Percentiles rank a stretch among this genome's conserved stretches.
phyloP scores from a whole-genome alignment of 2,888 invertebrate genomes.

The Caprella mutica region DNA sequence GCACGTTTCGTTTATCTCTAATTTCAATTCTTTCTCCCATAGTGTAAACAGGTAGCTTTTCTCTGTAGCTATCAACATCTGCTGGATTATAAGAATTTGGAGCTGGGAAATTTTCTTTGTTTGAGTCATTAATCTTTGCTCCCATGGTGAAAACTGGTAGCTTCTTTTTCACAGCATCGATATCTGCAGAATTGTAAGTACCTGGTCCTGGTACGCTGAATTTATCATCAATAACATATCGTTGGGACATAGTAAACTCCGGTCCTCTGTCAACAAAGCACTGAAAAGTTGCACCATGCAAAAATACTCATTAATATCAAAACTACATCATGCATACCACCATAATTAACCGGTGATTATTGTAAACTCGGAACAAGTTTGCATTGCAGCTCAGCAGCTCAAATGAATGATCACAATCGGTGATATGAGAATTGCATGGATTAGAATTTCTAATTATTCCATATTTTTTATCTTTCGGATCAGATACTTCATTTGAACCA shows the following conservation, averaged over 20 bases:
- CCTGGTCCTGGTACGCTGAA: conserved; percentile 29
- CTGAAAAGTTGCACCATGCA: too few species aligned
- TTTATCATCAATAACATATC: conserved; percentile 13
- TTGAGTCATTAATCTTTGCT: conserved; percentile 17
- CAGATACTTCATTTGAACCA: too few species aligned
- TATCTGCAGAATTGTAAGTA: conserved; percentile 17
- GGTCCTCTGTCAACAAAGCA: conserved; percentile 17
- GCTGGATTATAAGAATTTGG: conserved; percentile 17
- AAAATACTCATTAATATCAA: too few species aligned
- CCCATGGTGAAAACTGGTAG: conserved; percentile 21
- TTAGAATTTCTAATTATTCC: too few species aligned
- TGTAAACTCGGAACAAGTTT: background rate
- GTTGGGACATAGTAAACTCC: conserved; percentile 21
- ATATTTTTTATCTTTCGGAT: too few species aligned
- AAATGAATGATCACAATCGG: too few species aligned
- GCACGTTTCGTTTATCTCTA: conserved; percentile 16
- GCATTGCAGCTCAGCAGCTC: too few species aligned
- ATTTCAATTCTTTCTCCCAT: conserved; percentile 18
- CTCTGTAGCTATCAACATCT: too few species aligned
- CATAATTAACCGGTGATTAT: background rate
- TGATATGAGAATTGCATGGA: too few species aligned
- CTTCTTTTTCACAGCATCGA: conserved; percentile 14
- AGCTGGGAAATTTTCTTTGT: too few species aligned
- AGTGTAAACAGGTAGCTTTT: conserved; percentile 3
- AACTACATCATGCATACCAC: background rate